Conservation (phyloP, 2,888 invertebrate genomes). For the Lasiommata megera region DNA sequence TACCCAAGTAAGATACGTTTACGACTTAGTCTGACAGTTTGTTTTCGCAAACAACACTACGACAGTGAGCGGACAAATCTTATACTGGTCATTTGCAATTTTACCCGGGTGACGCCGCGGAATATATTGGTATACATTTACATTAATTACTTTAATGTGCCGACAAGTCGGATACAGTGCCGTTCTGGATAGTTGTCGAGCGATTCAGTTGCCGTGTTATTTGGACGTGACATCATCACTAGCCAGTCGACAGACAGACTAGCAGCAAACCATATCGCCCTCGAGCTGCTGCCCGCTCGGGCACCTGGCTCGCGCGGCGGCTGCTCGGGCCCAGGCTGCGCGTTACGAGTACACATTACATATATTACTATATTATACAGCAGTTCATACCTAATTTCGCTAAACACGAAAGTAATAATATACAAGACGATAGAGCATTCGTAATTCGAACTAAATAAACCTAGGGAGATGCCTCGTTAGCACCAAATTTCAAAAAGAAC, state of each 20-base stretch:
- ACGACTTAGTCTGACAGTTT: too few relatives aligned
- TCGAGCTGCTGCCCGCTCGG: too few relatives aligned
- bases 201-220: background rate
- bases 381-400: slow-evolving; percentile 19
- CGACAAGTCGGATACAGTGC: background rate
- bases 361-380: background rate
- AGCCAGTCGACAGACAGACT: background rate
- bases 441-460: slow-evolving; percentile 30
- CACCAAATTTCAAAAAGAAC: slow-evolving; percentile 29
- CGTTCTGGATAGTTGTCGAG: background rate
- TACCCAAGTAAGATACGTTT: too few relatives aligned
- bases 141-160: background rate
- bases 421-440: slow-evolving; percentile 12
- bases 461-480: slow-evolving; percentile 28
- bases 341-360: slow-evolving; percentile 17
- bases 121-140: background rate
- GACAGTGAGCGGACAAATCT: too few relatives aligned
- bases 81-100: too few relatives aligned
- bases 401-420: slow-evolving; percentile 19
- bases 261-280: too few relatives aligned
- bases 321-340: too few relatives aligned
- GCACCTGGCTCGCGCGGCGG: too few relatives aligned
- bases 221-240: too few relatives aligned
- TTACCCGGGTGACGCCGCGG: background rate
- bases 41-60: too few relatives aligned